Base-by-base conservation (phyloP, 2,113 vertebrate species). In the Caranx ignobilis region DNA sequence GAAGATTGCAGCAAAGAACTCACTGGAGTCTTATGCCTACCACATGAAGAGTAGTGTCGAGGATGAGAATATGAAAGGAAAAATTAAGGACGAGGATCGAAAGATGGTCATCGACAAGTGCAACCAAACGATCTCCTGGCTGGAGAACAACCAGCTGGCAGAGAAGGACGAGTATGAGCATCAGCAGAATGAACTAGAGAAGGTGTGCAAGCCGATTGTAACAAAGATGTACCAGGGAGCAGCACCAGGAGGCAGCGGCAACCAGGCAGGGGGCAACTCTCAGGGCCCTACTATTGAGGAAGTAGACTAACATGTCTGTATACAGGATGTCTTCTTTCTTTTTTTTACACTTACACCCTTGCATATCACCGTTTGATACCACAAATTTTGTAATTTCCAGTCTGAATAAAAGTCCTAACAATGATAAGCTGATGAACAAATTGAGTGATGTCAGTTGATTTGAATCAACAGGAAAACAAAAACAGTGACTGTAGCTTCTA, bases 131-230 rank as follows among this genome's bases (percentile, higher is more conserved):
- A 92, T 94, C 80, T 86, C 85, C 12, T 93, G 92, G 90, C 85
- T 94, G 84, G 91, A 93, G 82, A 93, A 79, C 86, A 95, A 94
- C 87, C 88, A 92, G 84, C 71, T 94, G 81, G 90, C 93, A 9
- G 90, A 93, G 67, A 93, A 93, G 63, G 91, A 93, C 0, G 90
- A 93, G 80, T 93, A 91, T 3, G 73, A 93, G 71, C 91, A 93
- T 56, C 87, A 94, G 48, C 91, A 90, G 78, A 93, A 87, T 0
- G 89, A 95, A 77, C 84, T 93, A 0, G 92, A 94, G 89, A 92
- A 85, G 48, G 84, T 84, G 57, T 92, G 91, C 81, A 91, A 84
- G 47, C 93, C 93, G 3, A 71, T 94, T 12, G 85, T 94, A 64
- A 87, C 84, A 39, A 91, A 90, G 81, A 67, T 94, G 62, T 93